These are phyloP conservation scores for Nomada flava DNA, from an alignment of 2,888 invertebrate genomes.

Conservation along the genomic window DNA sequence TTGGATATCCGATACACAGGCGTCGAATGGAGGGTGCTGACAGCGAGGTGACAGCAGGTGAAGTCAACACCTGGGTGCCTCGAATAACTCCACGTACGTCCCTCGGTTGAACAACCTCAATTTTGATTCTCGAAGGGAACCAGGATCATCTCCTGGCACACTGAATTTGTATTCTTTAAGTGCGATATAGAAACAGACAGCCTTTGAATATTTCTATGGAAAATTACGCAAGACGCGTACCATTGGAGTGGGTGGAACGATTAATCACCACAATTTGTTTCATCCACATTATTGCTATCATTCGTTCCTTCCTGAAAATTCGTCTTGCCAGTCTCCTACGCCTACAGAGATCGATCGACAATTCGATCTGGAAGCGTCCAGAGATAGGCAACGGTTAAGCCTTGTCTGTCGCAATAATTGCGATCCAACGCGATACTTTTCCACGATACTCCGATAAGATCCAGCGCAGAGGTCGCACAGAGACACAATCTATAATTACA, in stretches of 20 bases:
- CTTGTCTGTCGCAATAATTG: conserved; percentile 71
- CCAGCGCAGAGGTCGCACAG: conserved; percentile 75
- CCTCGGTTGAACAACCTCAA: conserved; percentile 7
- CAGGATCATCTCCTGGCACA: too few species aligned
- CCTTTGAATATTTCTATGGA: conserved; percentile 11
- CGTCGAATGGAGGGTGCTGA: conserved; percentile 8
- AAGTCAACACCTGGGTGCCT: conserved; percentile 26
- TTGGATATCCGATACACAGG: conserved; percentile 34
- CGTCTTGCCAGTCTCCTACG: conserved; percentile 44
- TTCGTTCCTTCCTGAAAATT: conserved; percentile 67
- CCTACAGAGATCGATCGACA: conserved; percentile 55
- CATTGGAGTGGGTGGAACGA: conserved; percentile 39
- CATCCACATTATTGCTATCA: conserved; percentile 57
- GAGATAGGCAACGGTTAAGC: conserved; percentile 57
- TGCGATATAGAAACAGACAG: not conserved
- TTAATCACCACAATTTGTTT: conserved; percentile 67
- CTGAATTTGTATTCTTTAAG: not conserved
- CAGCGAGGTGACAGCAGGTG: conserved; percentile 46
- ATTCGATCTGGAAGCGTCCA: conserved; percentile 55
- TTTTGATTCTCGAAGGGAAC: not conserved
- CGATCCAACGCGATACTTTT: conserved; percentile 71
- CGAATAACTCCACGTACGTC: not conserved
- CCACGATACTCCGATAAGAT: conserved; percentile 71
- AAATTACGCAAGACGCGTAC: conserved; percentile 42
- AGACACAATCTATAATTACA: conserved; percentile 83